phyloP scores from a whole-genome alignment of 2,113 vertebrate species.

The Hippocampus zosterae region DNA sequence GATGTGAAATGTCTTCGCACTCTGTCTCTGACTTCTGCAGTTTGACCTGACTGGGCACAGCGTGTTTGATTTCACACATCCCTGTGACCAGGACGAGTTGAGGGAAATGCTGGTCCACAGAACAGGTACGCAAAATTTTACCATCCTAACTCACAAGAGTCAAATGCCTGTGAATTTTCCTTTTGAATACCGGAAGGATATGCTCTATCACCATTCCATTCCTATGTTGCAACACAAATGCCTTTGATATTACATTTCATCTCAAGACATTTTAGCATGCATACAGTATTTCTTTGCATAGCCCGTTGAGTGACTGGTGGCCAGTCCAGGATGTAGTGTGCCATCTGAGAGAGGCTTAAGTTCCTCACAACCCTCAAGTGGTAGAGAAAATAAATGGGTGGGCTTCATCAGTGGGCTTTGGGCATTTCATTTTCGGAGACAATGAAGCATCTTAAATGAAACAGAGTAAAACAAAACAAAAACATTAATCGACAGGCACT shows the following conservation, averaged over 20 bases:
- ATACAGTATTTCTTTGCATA: neutral
- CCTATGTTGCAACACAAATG: neutral
- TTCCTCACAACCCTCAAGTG: no score
- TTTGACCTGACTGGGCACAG: conserved; percentile 96
- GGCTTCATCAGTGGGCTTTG: neutral
- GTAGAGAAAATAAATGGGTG: no score
- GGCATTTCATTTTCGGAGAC: neutral
- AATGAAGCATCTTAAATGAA: neutral
- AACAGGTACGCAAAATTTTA: conserved; percentile 76
- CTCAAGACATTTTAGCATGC: neutral
- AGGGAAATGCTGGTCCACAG: conserved; percentile 92
- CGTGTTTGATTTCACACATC: conserved; percentile 95
- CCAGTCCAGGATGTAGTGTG: no score
- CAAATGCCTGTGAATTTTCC: neutral
- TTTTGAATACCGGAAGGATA: conserved; percentile 1
- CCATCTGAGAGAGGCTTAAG: no score
- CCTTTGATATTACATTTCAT: neutral
- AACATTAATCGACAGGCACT: neutral
- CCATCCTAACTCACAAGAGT: neutral
- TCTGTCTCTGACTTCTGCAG: conserved; percentile 63
- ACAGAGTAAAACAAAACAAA: neutral
- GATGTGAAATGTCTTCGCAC: neutral
- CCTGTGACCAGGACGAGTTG: conserved; percentile 96
- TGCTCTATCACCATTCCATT: neutral
- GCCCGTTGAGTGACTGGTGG: no score